These are phyloP conservation scores for Takifugu flavidus DNA, from an alignment of 2,113 vertebrate genomes.

Conservation along the genomic window DNA sequence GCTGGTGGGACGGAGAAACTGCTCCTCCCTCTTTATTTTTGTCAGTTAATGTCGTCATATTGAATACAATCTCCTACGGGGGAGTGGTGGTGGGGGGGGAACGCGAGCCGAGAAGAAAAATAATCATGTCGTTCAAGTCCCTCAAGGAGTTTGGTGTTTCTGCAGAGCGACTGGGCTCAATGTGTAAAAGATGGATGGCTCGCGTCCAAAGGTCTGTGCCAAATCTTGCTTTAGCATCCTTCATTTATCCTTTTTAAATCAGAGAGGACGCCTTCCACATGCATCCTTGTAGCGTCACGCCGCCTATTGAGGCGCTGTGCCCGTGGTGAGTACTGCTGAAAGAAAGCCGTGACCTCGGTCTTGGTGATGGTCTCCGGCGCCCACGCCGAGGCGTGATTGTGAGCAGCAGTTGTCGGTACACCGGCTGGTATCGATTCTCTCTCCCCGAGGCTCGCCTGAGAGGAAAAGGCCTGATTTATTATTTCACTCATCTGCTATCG, in stretches of 20 bases:
- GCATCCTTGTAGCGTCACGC: not conserved
- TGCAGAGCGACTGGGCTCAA: conserved; percentile 69
- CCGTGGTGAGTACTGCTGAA: no score
- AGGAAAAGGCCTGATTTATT: conserved; percentile 39
- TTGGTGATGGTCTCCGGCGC: not conserved
- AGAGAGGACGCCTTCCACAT: not conserved
- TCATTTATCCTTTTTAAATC: conserved; percentile 17
- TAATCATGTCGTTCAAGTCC: conserved; percentile 71
- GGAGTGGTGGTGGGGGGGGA: not conserved
- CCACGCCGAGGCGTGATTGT: conserved; percentile 13
- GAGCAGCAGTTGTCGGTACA: conserved; percentile 25
- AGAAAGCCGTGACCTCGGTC: no score
- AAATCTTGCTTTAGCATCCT: conserved; percentile 27
- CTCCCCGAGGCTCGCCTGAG: conserved; percentile 17
- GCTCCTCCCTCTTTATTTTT: conserved; percentile 13
- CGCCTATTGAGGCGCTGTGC: no score
- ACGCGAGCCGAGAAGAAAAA: conserved; percentile 11
- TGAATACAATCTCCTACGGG: not conserved
- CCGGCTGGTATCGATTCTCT: conserved; percentile 47
- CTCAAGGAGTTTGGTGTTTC: conserved; percentile 74
- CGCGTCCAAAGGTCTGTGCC: conserved; percentile 74
- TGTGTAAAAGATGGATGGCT: conserved; percentile 75
- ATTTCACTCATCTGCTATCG: conserved; percentile 25
- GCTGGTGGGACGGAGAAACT: conserved; percentile 30
- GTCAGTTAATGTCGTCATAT: not conserved